phyloP scores from a whole-genome alignment of 2,113 vertebrate species.

The Scalopus aquaticus region DNA sequence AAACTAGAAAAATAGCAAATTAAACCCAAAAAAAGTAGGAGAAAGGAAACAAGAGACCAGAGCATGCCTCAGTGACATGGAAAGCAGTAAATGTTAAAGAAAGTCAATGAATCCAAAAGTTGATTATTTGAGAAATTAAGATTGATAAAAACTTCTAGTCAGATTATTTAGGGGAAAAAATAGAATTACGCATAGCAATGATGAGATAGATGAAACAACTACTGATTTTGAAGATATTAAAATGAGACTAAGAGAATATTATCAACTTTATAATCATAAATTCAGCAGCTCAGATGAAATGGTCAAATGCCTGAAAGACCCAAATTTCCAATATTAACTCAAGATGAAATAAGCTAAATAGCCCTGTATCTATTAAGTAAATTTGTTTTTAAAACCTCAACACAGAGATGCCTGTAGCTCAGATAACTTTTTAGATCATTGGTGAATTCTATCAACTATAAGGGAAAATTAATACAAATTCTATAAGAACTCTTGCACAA shows the following conservation, averaged over 20 bases:
- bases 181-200: background rate
- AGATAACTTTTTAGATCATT: background rate
- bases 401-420: background rate
- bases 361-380: background rate
- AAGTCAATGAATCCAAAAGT: background rate
- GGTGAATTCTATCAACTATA: background rate
- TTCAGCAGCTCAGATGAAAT: background rate
- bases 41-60: background rate
- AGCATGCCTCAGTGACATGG: background rate
- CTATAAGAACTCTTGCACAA: background rate
- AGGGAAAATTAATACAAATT: background rate
- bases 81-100: background rate
- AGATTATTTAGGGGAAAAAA: background rate
- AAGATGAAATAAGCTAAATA: background rate
- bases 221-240: background rate
- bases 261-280: background rate
- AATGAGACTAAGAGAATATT: background rate
- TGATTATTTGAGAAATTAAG: slow-evolving; percentile 22
- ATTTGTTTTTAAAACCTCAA: background rate
- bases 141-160: background rate
- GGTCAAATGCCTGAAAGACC: background rate
- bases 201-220: background rate
- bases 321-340: background rate
- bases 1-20: background rate
- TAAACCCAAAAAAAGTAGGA: background rate